phyloP scores from a whole-genome alignment of 2,888 invertebrate genomes.

The Unio pictorum region DNA sequence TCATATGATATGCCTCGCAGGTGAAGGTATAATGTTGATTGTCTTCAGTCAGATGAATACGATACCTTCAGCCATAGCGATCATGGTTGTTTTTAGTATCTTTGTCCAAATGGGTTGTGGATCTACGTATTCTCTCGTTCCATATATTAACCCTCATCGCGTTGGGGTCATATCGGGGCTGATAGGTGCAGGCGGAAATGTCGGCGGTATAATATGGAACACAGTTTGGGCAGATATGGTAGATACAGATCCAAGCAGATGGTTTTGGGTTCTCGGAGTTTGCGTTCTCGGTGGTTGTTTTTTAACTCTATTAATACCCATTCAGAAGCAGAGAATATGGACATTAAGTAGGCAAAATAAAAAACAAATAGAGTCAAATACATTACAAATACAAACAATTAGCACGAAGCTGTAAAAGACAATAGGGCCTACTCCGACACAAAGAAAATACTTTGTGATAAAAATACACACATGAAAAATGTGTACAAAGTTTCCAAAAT shows the following conservation, averaged over 20 bases:
- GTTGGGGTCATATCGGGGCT: constrained; percentile 24
- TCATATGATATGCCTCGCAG: constrained; percentile 18
- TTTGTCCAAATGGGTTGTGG: constrained; percentile 24
- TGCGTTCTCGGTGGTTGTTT: constrained; percentile 12
- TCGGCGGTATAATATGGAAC: constrained; percentile 22
- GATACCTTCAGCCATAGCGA: constrained; percentile 10
- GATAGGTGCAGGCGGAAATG: constrained; percentile 30
- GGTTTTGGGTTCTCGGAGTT: constrained; percentile 24
- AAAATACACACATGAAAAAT: too few relatives aligned
- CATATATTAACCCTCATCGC: constrained; percentile 2
- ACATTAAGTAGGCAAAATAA: too few relatives aligned
- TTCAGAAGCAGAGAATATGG: constrained; percentile 15
- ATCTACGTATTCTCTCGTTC: constrained; percentile 11
- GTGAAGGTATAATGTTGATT: constrained; percentile 24
- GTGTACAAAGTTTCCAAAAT: too few relatives aligned
- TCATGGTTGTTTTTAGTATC: constrained; percentile 17
- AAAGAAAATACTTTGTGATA: too few relatives aligned
- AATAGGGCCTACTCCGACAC: too few relatives aligned
- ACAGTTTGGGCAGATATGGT: constrained; percentile 22
- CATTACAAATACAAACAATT: too few relatives aligned
- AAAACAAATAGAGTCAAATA: too few relatives aligned
- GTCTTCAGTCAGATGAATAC: constrained; percentile 20
- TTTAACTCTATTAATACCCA: constrained; percentile 9
- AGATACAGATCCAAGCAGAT: constrained; percentile 15
- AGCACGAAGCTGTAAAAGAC: too few relatives aligned